phyloP scores from a whole-genome alignment of 2,797 vertebrate genomes.

The Hoplostethus mediterraneus region DNA sequence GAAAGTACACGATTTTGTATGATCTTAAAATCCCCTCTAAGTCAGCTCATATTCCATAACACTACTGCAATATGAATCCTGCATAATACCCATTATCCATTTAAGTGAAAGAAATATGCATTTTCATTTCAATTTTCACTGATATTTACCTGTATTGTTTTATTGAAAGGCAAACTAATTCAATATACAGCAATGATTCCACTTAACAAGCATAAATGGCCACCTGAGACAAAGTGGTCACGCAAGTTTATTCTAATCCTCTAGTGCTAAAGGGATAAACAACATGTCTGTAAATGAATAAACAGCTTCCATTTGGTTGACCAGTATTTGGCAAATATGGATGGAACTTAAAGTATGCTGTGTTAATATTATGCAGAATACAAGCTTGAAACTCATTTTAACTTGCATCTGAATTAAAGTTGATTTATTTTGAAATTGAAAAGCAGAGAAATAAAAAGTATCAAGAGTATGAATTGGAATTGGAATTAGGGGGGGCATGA shows the following conservation, averaged over 20 bases:
- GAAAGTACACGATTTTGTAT: constrained; percentile 7
- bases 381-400: neutral
- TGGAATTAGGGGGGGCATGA: neutral
- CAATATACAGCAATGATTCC: constrained; percentile 40
- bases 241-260: constrained; percentile 48
- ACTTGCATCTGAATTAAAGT: neutral
- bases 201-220: constrained; percentile 39
- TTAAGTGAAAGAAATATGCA: constrained; percentile 10
- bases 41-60: constrained; percentile 1
- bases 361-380: constrained; percentile 6
- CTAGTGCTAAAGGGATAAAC: constrained; percentile 55
- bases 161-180: constrained; percentile 29
- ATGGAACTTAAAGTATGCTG: neutral
- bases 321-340: neutral
- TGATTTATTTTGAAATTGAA: constrained; percentile 16
- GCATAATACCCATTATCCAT: constrained; percentile 1
- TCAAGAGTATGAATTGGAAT: neutral
- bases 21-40: constrained; percentile 23
- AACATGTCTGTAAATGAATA: constrained; percentile 61
- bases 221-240: constrained; percentile 38
- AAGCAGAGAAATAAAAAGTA: neutral
- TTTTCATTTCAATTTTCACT: constrained; percentile 20
- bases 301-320: constrained; percentile 19
- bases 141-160: constrained; percentile 23
- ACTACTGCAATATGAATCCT: constrained; percentile 12